Conservation (phyloP, 2,888 invertebrate species). For the Spisula solida region DNA sequence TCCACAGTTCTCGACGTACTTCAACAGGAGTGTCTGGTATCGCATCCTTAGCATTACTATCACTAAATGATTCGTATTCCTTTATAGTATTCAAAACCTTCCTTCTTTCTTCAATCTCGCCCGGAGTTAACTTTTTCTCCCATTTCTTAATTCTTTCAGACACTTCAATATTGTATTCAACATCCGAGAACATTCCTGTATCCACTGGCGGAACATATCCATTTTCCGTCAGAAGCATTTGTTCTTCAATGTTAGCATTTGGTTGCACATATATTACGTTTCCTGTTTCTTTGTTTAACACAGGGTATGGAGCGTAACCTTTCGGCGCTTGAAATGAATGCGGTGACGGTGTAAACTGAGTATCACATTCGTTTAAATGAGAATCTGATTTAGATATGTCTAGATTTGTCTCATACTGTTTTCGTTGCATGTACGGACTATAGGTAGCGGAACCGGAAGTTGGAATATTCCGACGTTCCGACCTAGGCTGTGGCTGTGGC, state of each 20-base stretch:
- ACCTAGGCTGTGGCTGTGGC: neutral
- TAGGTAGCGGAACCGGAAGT: constrained; percentile 71
- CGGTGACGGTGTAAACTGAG: constrained; percentile 24
- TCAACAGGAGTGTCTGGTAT: constrained; percentile 65
- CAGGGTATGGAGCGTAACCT: constrained; percentile 61
- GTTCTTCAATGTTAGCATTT: constrained; percentile 33
- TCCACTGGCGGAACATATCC: constrained; percentile 68
- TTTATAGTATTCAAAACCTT: constrained; percentile 75
- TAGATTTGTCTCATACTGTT: constrained; percentile 64
- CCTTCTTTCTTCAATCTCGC: constrained; percentile 60
- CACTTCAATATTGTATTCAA: constrained; percentile 84
- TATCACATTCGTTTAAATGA: constrained; percentile 74
- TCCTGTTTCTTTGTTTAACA: constrained; percentile 66
- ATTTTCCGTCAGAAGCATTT: constrained; percentile 26
- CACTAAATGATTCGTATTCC: constrained; percentile 71
- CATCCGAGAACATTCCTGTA: constrained; percentile 85
- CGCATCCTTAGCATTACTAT: constrained; percentile 57
- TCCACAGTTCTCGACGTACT: constrained; percentile 61
- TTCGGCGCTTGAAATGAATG: constrained; percentile 33
- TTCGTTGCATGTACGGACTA: constrained; percentile 74
- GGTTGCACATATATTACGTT: constrained; percentile 70
- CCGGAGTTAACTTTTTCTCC: constrained; percentile 81
- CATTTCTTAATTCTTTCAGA: constrained; percentile 84
- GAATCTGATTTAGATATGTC: constrained; percentile 82
- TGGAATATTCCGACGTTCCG: constrained; percentile 46